A percentile compares a stretch with the other conserved stretches of the same genome.
phyloP scores from a whole-genome alignment of 30 jellyfish, hydroid and myxozoan species.

The Pseudorhiza aurosa region DNA sequence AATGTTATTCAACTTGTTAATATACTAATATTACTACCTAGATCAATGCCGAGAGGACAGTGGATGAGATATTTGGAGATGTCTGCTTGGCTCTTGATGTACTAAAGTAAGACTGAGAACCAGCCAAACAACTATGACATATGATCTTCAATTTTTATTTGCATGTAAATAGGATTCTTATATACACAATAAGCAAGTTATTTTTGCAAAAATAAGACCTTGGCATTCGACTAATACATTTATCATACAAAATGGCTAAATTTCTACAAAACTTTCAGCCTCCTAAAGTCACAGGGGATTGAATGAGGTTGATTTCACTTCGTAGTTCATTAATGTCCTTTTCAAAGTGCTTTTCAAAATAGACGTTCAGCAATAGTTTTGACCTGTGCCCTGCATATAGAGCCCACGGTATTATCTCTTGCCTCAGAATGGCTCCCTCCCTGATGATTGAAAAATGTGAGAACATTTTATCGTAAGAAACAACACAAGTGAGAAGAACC shows the following conservation, averaged over 20 bases:
- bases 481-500: too few relatives aligned
- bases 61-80: constrained; percentile 83
- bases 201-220: neutral
- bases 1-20: neutral
- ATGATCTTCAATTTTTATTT: too few relatives aligned
- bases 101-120: constrained; percentile 21
- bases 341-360: constrained; percentile 88
- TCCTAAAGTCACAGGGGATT: constrained; percentile 41
- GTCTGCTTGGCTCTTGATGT: constrained; percentile 84
- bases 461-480: too few relatives aligned
- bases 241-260: neutral
- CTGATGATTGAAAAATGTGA: too few relatives aligned
- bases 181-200: neutral
- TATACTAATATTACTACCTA: neutral
- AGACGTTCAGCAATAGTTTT: constrained; percentile 73
- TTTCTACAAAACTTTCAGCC: neutral
- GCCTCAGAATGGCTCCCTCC: constrained; percentile 43
- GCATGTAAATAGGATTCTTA: constrained; percentile 2
- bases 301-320: constrained; percentile 45
- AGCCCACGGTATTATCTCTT: constrained; percentile 95
- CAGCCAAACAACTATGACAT: neutral
- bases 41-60: constrained; percentile 89
- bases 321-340: constrained; percentile 71
- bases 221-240: neutral
- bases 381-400: constrained; percentile 78